Conservation (phyloP, 1,140 invertebrate genomes). For the Coelopa frigida region DNA sequence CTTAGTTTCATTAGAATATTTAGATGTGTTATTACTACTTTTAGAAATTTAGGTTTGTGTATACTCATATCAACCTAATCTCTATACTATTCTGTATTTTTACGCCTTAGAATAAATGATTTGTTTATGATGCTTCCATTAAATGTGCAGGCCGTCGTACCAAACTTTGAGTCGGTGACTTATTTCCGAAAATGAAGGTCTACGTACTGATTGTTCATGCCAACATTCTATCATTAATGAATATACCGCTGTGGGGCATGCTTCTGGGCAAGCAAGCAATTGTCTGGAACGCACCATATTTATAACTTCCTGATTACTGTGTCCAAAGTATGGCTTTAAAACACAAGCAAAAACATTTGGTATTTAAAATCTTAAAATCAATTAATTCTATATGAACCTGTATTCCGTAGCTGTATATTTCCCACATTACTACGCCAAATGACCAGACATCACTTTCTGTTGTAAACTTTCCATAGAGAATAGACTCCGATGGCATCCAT, state of each 20-base stretch:
- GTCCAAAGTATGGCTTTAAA: slow-evolving; percentile 80
- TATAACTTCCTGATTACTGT: slow-evolving; percentile 95
- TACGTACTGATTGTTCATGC: slow-evolving; percentile 82
- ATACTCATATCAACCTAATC: no score
- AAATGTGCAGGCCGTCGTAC: slow-evolving; percentile 52
- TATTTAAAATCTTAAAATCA: slow-evolving; percentile 2
- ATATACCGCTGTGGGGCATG: slow-evolving; percentile 86
- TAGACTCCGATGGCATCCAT: slow-evolving; percentile 97
- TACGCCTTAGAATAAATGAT: no score
- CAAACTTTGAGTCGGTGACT: slow-evolving; percentile 65
- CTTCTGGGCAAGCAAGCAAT: slow-evolving; percentile 84
- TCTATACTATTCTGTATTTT: no score
- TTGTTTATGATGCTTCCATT: slow-evolving; percentile 46
- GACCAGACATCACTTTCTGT: slow-evolving; percentile 98
- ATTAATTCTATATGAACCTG: slow-evolving; percentile 47
- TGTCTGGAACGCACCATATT: slow-evolving; percentile 92
- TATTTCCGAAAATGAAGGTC: slow-evolving; percentile 85
- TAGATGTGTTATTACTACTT: no score
- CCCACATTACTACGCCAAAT: slow-evolving; percentile 97
- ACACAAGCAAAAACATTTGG: slow-evolving; percentile 3
- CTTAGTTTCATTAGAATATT: no score
- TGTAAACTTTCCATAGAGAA: slow-evolving; percentile 95
- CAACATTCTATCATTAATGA: slow-evolving; percentile 95
- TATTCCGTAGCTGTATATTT: slow-evolving; percentile 93
- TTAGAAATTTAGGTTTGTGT: no score